phyloP scores from a whole-genome alignment of 2,888 invertebrate species.

The Tipula helvola region DNA sequence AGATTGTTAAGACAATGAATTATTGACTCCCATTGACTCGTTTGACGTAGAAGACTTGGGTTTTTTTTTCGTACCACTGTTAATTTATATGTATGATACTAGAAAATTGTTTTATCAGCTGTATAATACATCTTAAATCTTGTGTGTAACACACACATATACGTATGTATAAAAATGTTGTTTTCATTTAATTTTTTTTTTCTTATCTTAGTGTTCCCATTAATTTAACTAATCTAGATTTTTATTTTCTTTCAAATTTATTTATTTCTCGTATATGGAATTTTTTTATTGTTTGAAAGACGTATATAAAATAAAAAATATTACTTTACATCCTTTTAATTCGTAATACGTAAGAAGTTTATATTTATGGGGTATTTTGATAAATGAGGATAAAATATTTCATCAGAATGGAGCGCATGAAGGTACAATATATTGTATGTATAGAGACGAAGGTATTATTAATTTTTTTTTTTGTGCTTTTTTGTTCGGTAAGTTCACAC shows the following conservation, averaged over 20 bases:
- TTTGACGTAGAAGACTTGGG: neutral
- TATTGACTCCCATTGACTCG: neutral
- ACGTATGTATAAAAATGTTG: neutral
- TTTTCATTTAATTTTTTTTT: neutral
- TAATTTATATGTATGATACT: neutral
- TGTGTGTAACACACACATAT: neutral
- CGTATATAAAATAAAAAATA: neutral
- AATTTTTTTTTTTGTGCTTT: neutral
- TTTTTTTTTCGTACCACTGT: neutral
- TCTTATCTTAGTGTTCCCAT: neutral
- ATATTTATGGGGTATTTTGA: slow-evolving; percentile 4
- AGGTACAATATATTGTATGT: neutral
- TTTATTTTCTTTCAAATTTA: neutral
- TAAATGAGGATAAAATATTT: neutral
- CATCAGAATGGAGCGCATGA: neutral
- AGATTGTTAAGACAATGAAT: neutral
- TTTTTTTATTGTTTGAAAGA: neutral
- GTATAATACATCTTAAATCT: slow-evolving; percentile 4
- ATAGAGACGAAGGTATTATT: neutral
- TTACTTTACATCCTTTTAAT: slow-evolving; percentile 4
- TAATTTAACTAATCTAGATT: slow-evolving; percentile 4
- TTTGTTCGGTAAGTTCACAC: neutral
- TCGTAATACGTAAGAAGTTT: neutral
- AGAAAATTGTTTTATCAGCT: neutral
- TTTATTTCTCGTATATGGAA: neutral